Conservation (phyloP, 2,113 vertebrate species). For the Mystacornis crossleyi region DNA sequence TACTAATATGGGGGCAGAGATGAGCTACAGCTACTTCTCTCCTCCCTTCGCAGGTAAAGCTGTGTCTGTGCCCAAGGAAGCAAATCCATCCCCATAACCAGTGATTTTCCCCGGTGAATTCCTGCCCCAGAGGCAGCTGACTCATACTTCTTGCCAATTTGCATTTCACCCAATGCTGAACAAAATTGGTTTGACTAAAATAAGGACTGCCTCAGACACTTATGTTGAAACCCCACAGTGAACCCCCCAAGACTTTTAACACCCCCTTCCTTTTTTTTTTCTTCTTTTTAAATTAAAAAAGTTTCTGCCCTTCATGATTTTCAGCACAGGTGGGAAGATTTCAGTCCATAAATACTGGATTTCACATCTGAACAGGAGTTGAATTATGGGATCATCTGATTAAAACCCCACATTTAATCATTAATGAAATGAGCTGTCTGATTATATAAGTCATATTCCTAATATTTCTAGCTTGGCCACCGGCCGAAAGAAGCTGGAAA, state of each 20-base stretch:
- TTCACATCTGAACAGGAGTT: neutral
- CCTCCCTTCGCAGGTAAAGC: neutral
- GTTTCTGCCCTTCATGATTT: neutral
- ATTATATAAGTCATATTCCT: neutral
- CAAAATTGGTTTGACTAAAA: neutral
- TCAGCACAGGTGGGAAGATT: neutral
- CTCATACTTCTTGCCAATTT: neutral
- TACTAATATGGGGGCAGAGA: neutral
- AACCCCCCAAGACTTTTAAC: neutral
- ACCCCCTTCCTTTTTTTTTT: neutral
- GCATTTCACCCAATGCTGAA: neutral
- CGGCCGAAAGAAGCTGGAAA: neutral
- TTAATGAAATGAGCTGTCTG: constrained; percentile 23
- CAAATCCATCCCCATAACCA: neutral
- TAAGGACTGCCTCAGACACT: neutral
- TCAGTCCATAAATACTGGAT: constrained; percentile 5
- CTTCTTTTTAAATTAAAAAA: neutral
- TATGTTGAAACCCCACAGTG: neutral
- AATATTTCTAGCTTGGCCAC: constrained; percentile 6
- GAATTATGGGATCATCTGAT: constrained; percentile 25
- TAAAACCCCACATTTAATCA: neutral
- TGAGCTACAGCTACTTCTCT: neutral
- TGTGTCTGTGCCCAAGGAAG: neutral
- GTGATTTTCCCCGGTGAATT: neutral
- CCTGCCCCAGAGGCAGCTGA: neutral